Percentiles rank a stretch among this genome's conserved stretches.
These are phyloP conservation scores for Acrobeloides nanus DNA, from an alignment of 2,888 invertebrate genomes.

Conservation along the genomic window DNA sequence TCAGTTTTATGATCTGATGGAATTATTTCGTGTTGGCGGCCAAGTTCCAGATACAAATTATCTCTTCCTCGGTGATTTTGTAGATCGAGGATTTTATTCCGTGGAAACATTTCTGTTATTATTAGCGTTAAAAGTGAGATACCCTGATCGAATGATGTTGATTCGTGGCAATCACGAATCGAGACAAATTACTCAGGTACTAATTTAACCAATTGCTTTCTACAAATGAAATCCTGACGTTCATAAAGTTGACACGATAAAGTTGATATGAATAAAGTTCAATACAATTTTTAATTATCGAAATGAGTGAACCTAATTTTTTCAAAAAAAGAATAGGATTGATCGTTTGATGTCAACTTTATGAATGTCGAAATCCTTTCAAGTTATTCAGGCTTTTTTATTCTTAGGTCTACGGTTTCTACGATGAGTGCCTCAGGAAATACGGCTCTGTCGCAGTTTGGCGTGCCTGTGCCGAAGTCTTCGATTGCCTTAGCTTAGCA, in stretches of 20 bases:
- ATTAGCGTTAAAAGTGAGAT: constrained; percentile 90
- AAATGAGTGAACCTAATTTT: too few relatives aligned
- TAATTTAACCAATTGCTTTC: too few relatives aligned
- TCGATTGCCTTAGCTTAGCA: constrained; percentile 57
- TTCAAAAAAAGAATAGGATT: too few relatives aligned
- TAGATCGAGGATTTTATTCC: constrained; percentile 97
- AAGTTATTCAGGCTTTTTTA: constrained; percentile 59
- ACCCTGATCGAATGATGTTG: constrained; percentile 94
- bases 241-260: too few relatives aligned
- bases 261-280: too few relatives aligned
- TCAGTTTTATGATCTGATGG: constrained; percentile 87
- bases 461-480: constrained; percentile 93
- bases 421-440: constrained; percentile 95
- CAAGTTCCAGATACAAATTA: constrained; percentile 99
- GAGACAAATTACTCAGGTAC: constrained; percentile 88
- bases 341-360: too few relatives aligned
- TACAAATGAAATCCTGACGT: too few relatives aligned
- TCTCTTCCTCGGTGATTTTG: constrained; percentile 98
- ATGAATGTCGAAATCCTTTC: not conserved
- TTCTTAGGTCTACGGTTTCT: constrained; percentile 74
- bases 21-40: constrained; percentile 85
- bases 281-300: too few relatives aligned
- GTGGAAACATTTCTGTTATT: constrained; percentile 95
- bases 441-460: constrained; percentile 97
- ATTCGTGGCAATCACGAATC: constrained; percentile 98